Percentiles rank a stretch among this genome's conserved stretches.
Evolutionary conservation across 2,113 vertebrate species (phyloP).

Genomic region (Maccullochella peelii): DNA sequence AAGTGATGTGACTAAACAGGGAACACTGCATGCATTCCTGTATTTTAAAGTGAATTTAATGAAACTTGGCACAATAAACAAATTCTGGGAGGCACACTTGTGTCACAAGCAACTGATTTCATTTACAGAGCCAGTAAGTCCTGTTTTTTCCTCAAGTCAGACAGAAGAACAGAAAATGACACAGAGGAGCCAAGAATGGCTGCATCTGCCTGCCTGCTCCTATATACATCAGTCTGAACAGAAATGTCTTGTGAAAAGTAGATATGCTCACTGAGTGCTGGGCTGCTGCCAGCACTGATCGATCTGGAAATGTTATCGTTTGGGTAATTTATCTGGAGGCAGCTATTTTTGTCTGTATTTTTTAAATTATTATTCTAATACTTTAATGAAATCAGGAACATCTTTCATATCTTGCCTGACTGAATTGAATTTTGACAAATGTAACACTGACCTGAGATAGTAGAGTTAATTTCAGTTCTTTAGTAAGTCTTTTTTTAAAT

Average conservation of each 20-base stretch:
- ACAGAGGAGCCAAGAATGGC: constrained; percentile 54
- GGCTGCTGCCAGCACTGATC: constrained; percentile 68
- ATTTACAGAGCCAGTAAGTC: constrained; percentile 46
- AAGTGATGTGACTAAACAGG: constrained; percentile 29
- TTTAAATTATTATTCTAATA: constrained; percentile 61
- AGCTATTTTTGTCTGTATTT: constrained; percentile 64
- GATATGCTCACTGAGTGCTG: constrained; percentile 41
- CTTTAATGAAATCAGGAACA: constrained; percentile 63
- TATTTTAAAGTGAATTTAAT: constrained; percentile 40
- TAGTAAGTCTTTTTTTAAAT: constrained; percentile 53
- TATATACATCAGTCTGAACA: constrained; percentile 59
- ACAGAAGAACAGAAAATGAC: constrained; percentile 54
- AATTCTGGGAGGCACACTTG: constrained; percentile 35
- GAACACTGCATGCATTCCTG: constrained; percentile 4
- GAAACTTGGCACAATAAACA: constrained; percentile 33
- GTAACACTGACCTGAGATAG: constrained; percentile 60
- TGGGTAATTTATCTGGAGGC: constrained; percentile 64
- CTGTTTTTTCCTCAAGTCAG: constrained; percentile 56
- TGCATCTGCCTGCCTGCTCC: constrained; percentile 56
- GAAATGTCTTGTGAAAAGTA: constrained; percentile 65
- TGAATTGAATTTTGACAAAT: constrained; percentile 60
- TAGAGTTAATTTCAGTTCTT: constrained; percentile 51
- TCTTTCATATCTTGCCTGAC: constrained; percentile 55
- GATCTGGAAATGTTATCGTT: constrained; percentile 71
- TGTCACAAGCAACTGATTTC: constrained; percentile 47